Evolutionary conservation across 2,797 vertebrate species (phyloP).

Genomic region (Varecia variegata): DNA sequence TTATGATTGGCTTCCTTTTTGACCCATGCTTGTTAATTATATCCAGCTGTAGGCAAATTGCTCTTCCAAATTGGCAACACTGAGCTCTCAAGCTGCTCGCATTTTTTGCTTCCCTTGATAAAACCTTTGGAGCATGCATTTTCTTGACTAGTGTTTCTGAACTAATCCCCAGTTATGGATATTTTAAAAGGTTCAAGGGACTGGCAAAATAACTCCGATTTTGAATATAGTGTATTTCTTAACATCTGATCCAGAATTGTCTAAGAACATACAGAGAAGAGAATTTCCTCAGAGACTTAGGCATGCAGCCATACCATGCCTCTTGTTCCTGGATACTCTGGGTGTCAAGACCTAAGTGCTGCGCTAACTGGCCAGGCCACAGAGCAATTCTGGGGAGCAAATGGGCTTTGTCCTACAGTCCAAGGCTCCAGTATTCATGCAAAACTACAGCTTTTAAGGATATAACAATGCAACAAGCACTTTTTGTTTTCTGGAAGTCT

Average conservation of each 20-base stretch:
- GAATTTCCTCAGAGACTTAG: background rate
- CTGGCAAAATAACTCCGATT: slow-evolving; percentile 37
- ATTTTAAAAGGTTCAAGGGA: slow-evolving; percentile 61
- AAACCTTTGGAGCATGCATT: slow-evolving; percentile 66
- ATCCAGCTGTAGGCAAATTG: slow-evolving; percentile 74
- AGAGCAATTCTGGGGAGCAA: background rate
- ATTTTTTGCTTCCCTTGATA: slow-evolving; percentile 38
- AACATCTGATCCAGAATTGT: background rate
- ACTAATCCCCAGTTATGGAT: slow-evolving; percentile 48
- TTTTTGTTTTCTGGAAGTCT: background rate
- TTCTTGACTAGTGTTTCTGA: slow-evolving; percentile 66
- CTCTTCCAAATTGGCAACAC: slow-evolving; percentile 70
- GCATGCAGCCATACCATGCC: background rate
- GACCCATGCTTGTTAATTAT: slow-evolving; percentile 76
- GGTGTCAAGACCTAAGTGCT: background rate
- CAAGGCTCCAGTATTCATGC: background rate
- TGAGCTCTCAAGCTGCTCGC: slow-evolving; percentile 56
- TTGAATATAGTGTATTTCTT: slow-evolving; percentile 37
- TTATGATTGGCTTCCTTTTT: slow-evolving; percentile 72
- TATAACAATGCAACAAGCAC: background rate
- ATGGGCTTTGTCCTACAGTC: background rate
- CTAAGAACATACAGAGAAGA: background rate
- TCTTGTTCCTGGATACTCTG: background rate
- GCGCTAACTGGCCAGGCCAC: background rate
- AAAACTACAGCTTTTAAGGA: background rate